Conservation (phyloP, 2,888 invertebrate genomes). For the Melanchra persicariae region DNA sequence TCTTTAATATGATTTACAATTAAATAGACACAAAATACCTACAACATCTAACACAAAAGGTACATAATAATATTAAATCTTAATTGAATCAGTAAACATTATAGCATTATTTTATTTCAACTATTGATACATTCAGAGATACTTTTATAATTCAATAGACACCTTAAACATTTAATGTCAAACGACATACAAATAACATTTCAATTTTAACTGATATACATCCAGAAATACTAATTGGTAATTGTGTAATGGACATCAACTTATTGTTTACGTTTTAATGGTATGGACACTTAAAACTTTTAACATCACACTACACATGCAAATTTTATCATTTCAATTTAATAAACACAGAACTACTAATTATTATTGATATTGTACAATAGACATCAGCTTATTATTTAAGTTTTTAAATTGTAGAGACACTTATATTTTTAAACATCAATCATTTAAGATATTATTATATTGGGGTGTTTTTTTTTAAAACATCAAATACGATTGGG, state of each 20-base stretch:
- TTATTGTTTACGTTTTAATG: not conserved
- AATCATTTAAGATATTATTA: too few species aligned
- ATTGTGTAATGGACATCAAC: not conserved
- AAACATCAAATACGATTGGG: too few species aligned
- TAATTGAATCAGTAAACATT: not conserved
- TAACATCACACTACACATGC: too few species aligned
- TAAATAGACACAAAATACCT: constrained; percentile 1
- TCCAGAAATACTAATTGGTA: too few species aligned
- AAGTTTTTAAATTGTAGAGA: not conserved
- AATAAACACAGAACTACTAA: not conserved
- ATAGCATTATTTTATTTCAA: not conserved
- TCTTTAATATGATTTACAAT: not conserved
- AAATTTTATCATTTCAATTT: not conserved
- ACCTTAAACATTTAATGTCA: too few species aligned
- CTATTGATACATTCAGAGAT: not conserved
- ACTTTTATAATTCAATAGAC: not conserved
- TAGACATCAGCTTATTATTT: not conserved
- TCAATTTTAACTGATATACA: too few species aligned
- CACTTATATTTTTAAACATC: too few species aligned
- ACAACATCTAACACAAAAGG: not conserved
- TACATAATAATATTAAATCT: too few species aligned
- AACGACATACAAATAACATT: too few species aligned
- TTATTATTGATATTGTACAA: not conserved
- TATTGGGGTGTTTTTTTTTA: too few species aligned
- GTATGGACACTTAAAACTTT: too few species aligned